phyloP scores from a whole-genome alignment of 2,113 vertebrate genomes.

The Corvus cornix region DNA sequence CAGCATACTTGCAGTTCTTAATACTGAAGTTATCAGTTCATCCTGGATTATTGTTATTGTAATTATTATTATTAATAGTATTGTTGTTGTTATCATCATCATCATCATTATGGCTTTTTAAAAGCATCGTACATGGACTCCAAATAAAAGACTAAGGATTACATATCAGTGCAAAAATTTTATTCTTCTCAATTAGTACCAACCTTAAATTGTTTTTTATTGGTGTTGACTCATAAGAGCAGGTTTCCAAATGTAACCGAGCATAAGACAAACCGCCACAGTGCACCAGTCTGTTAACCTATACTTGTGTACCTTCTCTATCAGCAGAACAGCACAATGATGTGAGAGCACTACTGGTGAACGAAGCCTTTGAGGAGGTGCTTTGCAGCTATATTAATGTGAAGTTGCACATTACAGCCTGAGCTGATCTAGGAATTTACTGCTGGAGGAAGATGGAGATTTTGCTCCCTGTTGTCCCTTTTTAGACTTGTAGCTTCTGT shows the following conservation, averaged over 20 bases:
- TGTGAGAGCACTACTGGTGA: neutral
- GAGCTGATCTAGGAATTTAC: neutral
- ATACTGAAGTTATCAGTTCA: neutral
- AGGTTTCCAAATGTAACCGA: neutral
- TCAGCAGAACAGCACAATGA: neutral
- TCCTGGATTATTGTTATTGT: neutral
- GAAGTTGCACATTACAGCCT: neutral
- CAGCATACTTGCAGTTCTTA: neutral
- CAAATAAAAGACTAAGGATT: neutral
- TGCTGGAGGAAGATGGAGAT: neutral
- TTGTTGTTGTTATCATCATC: neutral
- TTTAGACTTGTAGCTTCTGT: neutral
- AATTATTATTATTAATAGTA: neutral
- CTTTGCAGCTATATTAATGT: neutral
- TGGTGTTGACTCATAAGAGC: neutral
- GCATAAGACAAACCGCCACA: neutral
- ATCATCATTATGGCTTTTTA: neutral
- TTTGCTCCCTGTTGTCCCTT: neutral
- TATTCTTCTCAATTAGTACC: neutral
- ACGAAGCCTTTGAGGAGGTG: neutral
- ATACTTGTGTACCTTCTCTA: neutral
- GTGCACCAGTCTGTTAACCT: neutral
- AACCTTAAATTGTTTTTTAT: neutral
- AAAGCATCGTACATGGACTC: neutral
- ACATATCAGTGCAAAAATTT: neutral